These are phyloP conservation scores for Pseudoips prasinana DNA, from an alignment of 2,888 invertebrate genomes.

Conservation along the genomic window DNA sequence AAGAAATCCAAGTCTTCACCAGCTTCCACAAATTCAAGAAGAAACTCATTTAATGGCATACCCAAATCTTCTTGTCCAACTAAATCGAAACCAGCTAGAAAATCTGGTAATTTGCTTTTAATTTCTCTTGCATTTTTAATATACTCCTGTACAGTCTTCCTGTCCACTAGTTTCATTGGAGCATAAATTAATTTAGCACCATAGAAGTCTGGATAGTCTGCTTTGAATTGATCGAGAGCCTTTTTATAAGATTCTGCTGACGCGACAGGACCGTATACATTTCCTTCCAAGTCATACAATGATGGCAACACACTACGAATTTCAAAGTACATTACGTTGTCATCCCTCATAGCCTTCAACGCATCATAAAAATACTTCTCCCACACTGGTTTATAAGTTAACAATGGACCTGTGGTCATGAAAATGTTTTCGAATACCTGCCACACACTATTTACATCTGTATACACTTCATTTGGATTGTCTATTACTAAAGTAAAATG, in stretches of 20 bases:
- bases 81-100: conserved; percentile 90
- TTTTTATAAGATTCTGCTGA: conserved; percentile 81
- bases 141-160: conserved; percentile 65
- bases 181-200: conserved; percentile 88
- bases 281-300: conserved; percentile 86
- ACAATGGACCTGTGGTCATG: conserved; percentile 66
- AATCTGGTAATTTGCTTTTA: conserved; percentile 82
- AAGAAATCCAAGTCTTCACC: conserved; percentile 83
- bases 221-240: conserved; percentile 79
- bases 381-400: conserved; percentile 85
- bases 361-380: conserved; percentile 85
- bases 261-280: conserved; percentile 71
- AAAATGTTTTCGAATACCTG: conserved; percentile 80
- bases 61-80: conserved; percentile 92
- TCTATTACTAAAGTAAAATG: conserved; percentile 80
- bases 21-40: conserved; percentile 74
- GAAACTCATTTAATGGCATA: conserved; percentile 80
- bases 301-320: conserved; percentile 83
- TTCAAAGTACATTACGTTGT: conserved; percentile 87
- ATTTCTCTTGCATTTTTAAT: conserved; percentile 63
- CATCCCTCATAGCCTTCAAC: conserved; percentile 83
- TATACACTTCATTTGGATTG: conserved; percentile 66
- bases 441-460: conserved; percentile 84
- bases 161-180: conserved; percentile 75
- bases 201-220: conserved; percentile 83